These are phyloP conservation scores for Babyrousa celebensis DNA, from an alignment of 2,797 vertebrate species.

Conservation along the genomic window DNA sequence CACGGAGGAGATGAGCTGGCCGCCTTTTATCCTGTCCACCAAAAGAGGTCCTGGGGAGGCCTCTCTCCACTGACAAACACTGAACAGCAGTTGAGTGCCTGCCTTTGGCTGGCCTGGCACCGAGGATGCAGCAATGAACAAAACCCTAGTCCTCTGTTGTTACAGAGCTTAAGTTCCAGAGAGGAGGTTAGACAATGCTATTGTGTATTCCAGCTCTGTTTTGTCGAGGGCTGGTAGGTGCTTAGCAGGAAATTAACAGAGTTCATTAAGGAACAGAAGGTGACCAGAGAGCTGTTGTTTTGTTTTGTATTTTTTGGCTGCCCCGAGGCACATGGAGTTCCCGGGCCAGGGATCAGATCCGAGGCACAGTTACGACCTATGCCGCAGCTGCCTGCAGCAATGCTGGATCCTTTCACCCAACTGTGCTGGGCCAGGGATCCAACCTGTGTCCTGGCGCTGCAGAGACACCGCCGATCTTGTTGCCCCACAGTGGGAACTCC, in stretches of 20 bases:
- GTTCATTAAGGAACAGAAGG: constrained; percentile 44
- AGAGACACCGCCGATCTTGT: too few relatives aligned
- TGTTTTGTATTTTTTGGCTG: not conserved
- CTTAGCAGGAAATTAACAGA: constrained; percentile 57
- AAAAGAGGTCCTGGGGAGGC: not conserved
- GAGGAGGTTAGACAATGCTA: not conserved
- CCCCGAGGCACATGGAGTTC: too few relatives aligned
- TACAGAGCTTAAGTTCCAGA: not conserved
- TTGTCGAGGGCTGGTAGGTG: not conserved
- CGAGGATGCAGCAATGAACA: not conserved
- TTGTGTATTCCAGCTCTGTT: not conserved
- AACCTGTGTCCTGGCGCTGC: too few relatives aligned
- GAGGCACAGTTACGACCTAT: too few relatives aligned
- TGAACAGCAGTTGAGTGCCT: constrained; percentile 25
- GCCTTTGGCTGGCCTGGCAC: not conserved
- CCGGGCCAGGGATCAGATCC: too few relatives aligned
- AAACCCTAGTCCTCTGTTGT: not conserved
- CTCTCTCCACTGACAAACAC: constrained; percentile 6
- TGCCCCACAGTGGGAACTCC: too few relatives aligned
- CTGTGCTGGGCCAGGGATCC: too few relatives aligned
- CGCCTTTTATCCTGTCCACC: not conserved
- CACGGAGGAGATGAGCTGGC: not conserved
- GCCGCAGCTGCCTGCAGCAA: too few relatives aligned
- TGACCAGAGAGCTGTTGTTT: constrained; percentile 54
- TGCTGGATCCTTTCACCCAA: too few relatives aligned